Base-by-base conservation (phyloP, 2,797 vertebrate genomes). In the Scolopax rusticola region DNA sequence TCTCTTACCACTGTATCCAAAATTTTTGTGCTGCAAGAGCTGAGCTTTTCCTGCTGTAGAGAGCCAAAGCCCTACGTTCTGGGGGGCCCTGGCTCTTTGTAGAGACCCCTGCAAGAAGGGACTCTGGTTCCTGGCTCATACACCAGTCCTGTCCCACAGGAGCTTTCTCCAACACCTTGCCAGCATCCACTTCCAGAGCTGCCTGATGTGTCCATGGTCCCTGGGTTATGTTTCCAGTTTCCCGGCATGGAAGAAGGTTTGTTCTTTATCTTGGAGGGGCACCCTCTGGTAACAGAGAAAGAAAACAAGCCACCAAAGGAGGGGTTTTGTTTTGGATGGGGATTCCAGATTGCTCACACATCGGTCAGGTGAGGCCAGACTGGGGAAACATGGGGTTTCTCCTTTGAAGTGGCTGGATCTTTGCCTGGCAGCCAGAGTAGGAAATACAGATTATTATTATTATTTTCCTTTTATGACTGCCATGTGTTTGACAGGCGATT, bases 361-460 rank as follows among this genome's bases (percentile, higher is more conserved):
- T 97, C 94, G 95, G 95, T 97, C 94, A 97, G 97, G 96, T 98
- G 97, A 98, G 97, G 95, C 97, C 96, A 97, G 84, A 75, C 79
- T 20, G 53, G 76, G 96, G 84, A 87, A 96, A 75, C 6, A 1
- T 84, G 84, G 68, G 27, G 28, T 95, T 97, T 91, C 38, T 86
- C 50, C 95, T 98, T 98, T 98, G 98, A 98, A 98, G 96, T 98
- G 94, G 69, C 94, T 97, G 87, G 90, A 97, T 90, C 93, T 95
- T 94, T 97, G 93, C 95, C 93, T 85, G 95, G 94, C 94, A 95
- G 87, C 85, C 94, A 84, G 95, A 97, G 76, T 93, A 98, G 97
- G 97, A 97, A 97, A 97, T 93, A 93, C 68, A 94, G 63, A 97
- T 95, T 93, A 91, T 93, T 93, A 87, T 97, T 95, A 92, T 97